Base-by-base conservation (phyloP, 2,888 invertebrate genomes). In the Linnaemya tessellans region DNA sequence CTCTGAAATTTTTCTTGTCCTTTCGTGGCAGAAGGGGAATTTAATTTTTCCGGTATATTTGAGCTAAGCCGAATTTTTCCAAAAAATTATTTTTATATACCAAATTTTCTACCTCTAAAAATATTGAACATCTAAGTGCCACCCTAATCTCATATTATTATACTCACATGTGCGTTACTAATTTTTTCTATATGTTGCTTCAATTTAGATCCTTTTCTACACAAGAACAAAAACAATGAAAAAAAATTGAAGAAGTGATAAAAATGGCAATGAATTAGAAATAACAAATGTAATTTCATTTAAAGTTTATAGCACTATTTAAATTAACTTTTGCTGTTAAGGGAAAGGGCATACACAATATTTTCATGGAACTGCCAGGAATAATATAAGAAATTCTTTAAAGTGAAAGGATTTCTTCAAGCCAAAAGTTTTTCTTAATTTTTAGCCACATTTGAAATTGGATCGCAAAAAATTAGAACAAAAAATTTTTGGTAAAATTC, bases 211-310 rank as follows among this genome's bases (percentile, higher is more conserved):
- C 10, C 30, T 67, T 71, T n/a, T 54, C n/a, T 3, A 41, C 41
- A 41, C 10, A 30, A 1, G 11, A 41, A n/a, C n/a, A n/a, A n/a
- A n/a, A n/a, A n/a, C n/a, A n/a, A n/a, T n/a, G n/a, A n/a, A 46
- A 46, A 49, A 20, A 25, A n/a, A 51, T 15, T 41, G 41, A 18
- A 68, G 20, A 65, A 62, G 62, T 73, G 73, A 20, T 75, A 43
- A 75, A 84, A 80, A 73, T 22, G 35, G 67, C 80, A 77, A 80
- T 84, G 84, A 80, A 84, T 80, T 84, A 73, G 80, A 84, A 84
- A 84, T 77, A 80, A 84, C 51, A 80, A 84, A 84, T 70, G 75
- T 80, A 80, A 80, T 62, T 77, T 84, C 67, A 71, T 75, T 80
- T 84, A 49, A 75, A 67, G n/a, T 84, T 80, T 84, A 84, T 84